Conservation (phyloP, 2,888 invertebrate species). For the Muschampia staudingeri region DNA sequence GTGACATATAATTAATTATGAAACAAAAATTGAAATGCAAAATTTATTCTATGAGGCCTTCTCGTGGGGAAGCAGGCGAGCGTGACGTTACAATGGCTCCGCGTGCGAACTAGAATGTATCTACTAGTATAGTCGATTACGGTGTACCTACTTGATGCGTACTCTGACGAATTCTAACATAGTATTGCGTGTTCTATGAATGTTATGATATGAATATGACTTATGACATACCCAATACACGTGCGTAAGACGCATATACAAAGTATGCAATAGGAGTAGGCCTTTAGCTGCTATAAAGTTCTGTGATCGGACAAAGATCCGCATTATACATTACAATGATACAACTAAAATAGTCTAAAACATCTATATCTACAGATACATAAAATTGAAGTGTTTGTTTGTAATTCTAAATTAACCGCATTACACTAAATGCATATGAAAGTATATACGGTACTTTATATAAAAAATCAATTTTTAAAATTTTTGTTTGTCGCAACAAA, state of each 20-base stretch:
- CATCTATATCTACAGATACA: too few relatives aligned
- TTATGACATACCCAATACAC: background rate
- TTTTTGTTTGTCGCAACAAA: too few relatives aligned
- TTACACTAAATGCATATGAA: too few relatives aligned
- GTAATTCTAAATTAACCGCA: too few relatives aligned
- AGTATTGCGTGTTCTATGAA: background rate
- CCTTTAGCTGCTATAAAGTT: background rate
- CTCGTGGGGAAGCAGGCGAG: conserved; percentile 70
- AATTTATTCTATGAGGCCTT: conserved; percentile 71
- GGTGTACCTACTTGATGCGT: conserved; percentile 34
- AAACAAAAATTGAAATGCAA: conserved; percentile 16
- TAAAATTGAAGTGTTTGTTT: too few relatives aligned
- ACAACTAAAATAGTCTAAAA: too few relatives aligned
- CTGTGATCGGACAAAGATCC: background rate
- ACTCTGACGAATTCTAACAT: conserved; percentile 14
- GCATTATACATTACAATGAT: background rate
- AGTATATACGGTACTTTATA: too few relatives aligned
- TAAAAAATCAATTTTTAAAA: too few relatives aligned
- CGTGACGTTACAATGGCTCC: conserved; percentile 71
- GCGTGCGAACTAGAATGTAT: conserved; percentile 54
- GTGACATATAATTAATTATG: background rate
- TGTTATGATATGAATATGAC: background rate
- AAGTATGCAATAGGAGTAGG: too few relatives aligned
- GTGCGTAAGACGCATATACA: conserved; percentile 14
- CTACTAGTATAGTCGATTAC: conserved; percentile 21